These are phyloP conservation scores for Anarrhichthys ocellatus DNA, from an alignment of 2,113 vertebrate species.

Conservation along the genomic window DNA sequence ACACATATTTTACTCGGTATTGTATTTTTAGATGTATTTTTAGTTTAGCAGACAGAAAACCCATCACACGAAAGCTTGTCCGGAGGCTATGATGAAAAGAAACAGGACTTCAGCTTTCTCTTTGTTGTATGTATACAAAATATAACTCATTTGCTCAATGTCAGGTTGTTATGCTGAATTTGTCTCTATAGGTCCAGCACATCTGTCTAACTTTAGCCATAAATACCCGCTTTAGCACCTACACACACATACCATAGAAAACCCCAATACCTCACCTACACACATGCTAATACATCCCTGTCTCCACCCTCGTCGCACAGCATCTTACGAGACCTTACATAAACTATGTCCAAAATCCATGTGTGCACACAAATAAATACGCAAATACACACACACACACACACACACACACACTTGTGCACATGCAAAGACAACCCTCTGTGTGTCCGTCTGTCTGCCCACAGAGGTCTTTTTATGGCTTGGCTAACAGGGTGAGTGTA, in stretches of 20 bases:
- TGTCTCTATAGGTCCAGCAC: slow-evolving; percentile 39
- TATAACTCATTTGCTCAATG: slow-evolving; percentile 17
- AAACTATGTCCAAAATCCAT: slow-evolving; percentile 52
- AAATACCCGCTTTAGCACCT: slow-evolving; percentile 58
- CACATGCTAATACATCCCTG: slow-evolving; percentile 34
- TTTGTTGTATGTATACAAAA: slow-evolving; percentile 10
- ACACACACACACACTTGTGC: slow-evolving; percentile 2
- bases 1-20: neutral
- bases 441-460: slow-evolving; percentile 70
- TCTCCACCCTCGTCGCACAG: slow-evolving; percentile 17
- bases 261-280: slow-evolving; percentile 37
- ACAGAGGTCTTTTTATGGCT: slow-evolving; percentile 77
- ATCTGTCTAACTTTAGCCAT: slow-evolving; percentile 50
- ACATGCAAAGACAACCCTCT: slow-evolving; percentile 58
- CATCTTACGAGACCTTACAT: slow-evolving; percentile 39
- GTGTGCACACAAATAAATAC: slow-evolving; percentile 47
- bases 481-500: slow-evolving; percentile 61
- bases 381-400: slow-evolving; percentile 44
- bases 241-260: slow-evolving; percentile 54
- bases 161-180: slow-evolving; percentile 20
- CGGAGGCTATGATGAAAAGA: neutral
- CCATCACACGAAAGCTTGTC: neutral
- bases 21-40: neutral
- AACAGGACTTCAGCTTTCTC: neutral
- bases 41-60: neutral